Evolutionary conservation across 2,113 vertebrate species (phyloP).

Genomic region (Galbula dea): DNA sequence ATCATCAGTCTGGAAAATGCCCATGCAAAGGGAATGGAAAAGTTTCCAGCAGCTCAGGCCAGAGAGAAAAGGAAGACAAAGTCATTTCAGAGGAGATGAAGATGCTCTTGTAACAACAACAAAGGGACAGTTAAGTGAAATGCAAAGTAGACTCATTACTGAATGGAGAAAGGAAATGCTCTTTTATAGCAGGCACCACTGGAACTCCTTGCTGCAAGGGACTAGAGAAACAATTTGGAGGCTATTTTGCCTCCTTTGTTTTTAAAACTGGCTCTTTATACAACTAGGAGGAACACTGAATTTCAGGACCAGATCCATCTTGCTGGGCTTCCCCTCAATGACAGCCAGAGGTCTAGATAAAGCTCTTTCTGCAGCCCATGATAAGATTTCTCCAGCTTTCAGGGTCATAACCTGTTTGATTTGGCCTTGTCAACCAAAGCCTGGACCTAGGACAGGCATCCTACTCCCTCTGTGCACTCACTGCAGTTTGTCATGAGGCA

Average conservation of each 20-base stretch:
- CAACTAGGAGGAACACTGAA: neutral
- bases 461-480: neutral
- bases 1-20: neutral
- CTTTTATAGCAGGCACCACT: neutral
- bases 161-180: neutral
- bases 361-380: neutral
- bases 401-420: neutral
- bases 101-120: neutral
- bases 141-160: neutral
- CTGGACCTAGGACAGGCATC: neutral
- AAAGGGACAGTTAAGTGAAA: neutral
- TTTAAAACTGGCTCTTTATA: neutral
- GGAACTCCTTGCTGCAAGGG: neutral
- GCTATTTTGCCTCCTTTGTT: neutral
- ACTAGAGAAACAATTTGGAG: neutral
- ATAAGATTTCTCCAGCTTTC: neutral
- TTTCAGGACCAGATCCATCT: slow-evolving; percentile 8
- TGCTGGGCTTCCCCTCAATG: neutral
- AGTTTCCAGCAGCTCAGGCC: neutral
- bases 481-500: neutral
- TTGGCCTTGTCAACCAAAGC: neutral
- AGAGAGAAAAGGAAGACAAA: neutral
- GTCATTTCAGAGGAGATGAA: neutral
- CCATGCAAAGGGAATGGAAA: neutral
- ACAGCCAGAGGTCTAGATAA: neutral